Percentiles rank a stretch among this genome's conserved stretches.
Conservation (phyloP, 2,888 invertebrate species). For the Diplazon laetatorius region DNA sequence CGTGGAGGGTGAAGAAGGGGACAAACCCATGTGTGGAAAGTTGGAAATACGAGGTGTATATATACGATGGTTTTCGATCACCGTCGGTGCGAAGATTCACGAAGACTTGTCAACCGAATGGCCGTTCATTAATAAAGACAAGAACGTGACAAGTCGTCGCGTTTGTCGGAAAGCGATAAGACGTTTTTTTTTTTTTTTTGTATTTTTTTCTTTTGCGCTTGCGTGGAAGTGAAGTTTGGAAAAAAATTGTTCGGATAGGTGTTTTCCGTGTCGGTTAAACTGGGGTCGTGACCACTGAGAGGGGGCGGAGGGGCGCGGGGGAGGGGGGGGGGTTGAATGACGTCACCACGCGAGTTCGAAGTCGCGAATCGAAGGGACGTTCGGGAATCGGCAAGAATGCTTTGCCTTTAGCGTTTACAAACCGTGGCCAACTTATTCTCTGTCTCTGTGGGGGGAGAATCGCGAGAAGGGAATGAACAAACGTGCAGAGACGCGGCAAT, state of each 20-base stretch:
- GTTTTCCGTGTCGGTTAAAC: neutral
- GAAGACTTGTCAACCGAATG: slow-evolving; percentile 57
- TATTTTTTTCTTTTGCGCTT: too few relatives aligned
- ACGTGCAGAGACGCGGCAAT: neutral
- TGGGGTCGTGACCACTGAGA: neutral
- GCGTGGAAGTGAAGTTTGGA: neutral
- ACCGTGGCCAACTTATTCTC: slow-evolving; percentile 77
- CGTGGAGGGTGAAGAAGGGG: too few relatives aligned
- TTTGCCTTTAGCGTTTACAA: slow-evolving; percentile 74
- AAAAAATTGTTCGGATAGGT: neutral
- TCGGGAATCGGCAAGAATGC: slow-evolving; percentile 73
- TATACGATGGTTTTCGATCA: slow-evolving; percentile 62
- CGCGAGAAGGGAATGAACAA: neutral
- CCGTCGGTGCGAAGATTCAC: slow-evolving; percentile 12
- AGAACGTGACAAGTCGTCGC: neutral
- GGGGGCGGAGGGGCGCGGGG: neutral
- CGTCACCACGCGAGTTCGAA: slow-evolving; percentile 1
- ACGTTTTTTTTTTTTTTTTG: neutral
- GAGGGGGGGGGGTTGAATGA: neutral
- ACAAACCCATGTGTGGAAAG: too few relatives aligned
- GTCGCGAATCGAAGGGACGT: slow-evolving; percentile 13
- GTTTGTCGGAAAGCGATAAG: slow-evolving; percentile 62
- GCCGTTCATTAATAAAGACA: slow-evolving; percentile 69
- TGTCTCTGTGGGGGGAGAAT: slow-evolving; percentile 74
- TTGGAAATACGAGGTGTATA: slow-evolving; percentile 66